phyloP scores from a whole-genome alignment of 1,140 invertebrate genomes.

The Cherax quadricarinatus region DNA sequence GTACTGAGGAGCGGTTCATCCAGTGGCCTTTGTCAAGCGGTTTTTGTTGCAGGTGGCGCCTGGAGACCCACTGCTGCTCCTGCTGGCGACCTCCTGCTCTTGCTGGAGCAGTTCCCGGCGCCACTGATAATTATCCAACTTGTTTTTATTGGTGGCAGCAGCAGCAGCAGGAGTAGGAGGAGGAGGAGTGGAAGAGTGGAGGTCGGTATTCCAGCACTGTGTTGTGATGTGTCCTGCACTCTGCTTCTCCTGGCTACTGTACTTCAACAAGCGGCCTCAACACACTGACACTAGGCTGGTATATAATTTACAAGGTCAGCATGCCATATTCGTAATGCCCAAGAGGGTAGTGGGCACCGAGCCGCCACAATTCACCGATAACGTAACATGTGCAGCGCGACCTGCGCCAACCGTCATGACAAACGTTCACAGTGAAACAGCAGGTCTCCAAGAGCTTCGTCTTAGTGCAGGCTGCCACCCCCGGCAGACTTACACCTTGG shows the following conservation, averaged over 20 bases:
- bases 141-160: conserved; percentile 33
- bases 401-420: conserved; percentile 9
- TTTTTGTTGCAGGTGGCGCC: background rate
- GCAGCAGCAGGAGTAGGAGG: background rate
- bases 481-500: background rate
- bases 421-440: background rate
- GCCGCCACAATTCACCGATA: background rate
- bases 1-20: background rate
- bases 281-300: background rate
- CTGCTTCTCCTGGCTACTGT: background rate
- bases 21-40: conserved; percentile 16
- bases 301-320: background rate
- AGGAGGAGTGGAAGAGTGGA: background rate
- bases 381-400: conserved; percentile 21
- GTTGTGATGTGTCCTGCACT: too few relatives aligned
- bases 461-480: background rate
- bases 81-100: background rate
- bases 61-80: conserved; percentile 4
- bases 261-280: too few relatives aligned
- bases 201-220: too few relatives aligned
- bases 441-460: background rate
- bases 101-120: conserved; percentile 34
- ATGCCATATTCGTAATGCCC: background rate
- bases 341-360: background rate
- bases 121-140: conserved; percentile 31